These are phyloP conservation scores for Idaea aversata DNA, from an alignment of 2,888 invertebrate genomes.

Conservation along the genomic window DNA sequence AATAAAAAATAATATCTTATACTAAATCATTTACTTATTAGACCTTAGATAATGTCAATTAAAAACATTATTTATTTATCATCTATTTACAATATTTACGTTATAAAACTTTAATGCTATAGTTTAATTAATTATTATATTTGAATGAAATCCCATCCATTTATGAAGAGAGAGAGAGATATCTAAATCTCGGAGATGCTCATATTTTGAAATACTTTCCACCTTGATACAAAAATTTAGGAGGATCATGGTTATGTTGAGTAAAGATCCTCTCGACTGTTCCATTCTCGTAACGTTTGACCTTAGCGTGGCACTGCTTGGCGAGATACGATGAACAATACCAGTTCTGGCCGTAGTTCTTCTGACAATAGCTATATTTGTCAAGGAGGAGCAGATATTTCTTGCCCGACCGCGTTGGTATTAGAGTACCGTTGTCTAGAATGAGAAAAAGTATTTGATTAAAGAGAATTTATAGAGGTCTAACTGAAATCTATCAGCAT, in stretches of 20 bases:
- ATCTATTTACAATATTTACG: no score
- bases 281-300: slow-evolving; percentile 25
- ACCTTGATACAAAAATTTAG: slow-evolving; percentile 28
- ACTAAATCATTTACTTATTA: no score
- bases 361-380: slow-evolving; percentile 48
- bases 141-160: not conserved
- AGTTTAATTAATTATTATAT: not conserved
- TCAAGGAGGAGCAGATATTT: slow-evolving; percentile 42
- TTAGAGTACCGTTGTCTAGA: slow-evolving; percentile 29
- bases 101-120: no score
- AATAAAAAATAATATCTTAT: no score
- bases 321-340: slow-evolving; percentile 37
- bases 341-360: slow-evolving; percentile 42
- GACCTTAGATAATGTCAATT: no score
- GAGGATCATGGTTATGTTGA: slow-evolving; percentile 34
- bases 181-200: not conserved
- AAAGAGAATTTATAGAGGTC: no score
- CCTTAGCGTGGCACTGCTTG: slow-evolving; percentile 31
- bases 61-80: no score
- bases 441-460: not conserved
- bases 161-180: not conserved
- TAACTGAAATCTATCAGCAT: not conserved
- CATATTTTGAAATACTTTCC: slow-evolving; percentile 32
- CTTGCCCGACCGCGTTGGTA: slow-evolving; percentile 40
- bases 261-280: slow-evolving; percentile 20